phyloP scores from a whole-genome alignment of 2,888 invertebrate species.

The Mimachlamys varia region DNA sequence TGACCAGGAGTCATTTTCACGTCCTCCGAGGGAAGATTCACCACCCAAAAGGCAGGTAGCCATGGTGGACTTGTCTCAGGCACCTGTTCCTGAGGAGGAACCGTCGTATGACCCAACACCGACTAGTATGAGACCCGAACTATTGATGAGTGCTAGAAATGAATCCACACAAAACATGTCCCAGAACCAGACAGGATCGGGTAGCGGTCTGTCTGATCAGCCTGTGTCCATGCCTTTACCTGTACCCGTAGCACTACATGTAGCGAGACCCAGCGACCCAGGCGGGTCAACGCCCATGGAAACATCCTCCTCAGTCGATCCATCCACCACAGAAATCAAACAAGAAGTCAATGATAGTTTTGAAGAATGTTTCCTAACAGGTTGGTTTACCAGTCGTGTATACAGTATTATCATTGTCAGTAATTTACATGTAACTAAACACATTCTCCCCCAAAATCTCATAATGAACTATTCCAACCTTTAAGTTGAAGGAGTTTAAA shows the following conservation, averaged over 20 bases:
- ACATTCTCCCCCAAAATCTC: too few relatives aligned
- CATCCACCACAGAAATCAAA: slow-evolving; percentile 37
- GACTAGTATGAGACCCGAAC: slow-evolving; percentile 4
- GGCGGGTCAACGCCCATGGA: background rate
- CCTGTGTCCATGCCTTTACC: background rate
- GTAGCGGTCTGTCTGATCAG: slow-evolving; percentile 28
- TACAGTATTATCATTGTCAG: too few relatives aligned
- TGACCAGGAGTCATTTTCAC: background rate
- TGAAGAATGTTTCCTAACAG: slow-evolving; percentile 39
- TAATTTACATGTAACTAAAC: too few relatives aligned
- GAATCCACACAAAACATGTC: background rate
- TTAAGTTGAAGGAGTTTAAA: too few relatives aligned
- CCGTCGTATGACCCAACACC: background rate
- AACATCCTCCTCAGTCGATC: slow-evolving; percentile 17
- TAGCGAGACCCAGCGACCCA: slow-evolving; percentile 37
- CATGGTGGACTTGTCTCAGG: background rate
- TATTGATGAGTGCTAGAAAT: slow-evolving; percentile 35
- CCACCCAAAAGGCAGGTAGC: slow-evolving; percentile 11
- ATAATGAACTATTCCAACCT: too few relatives aligned
- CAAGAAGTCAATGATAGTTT: slow-evolving; percentile 39
- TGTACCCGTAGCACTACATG: slow-evolving; percentile 49
- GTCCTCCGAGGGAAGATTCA: background rate
- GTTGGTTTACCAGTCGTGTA: background rate
- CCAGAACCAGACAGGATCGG: background rate
- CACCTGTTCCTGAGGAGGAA: background rate